Conservation (phyloP, 2,113 vertebrate genomes). For the Bombycilla garrulus region DNA sequence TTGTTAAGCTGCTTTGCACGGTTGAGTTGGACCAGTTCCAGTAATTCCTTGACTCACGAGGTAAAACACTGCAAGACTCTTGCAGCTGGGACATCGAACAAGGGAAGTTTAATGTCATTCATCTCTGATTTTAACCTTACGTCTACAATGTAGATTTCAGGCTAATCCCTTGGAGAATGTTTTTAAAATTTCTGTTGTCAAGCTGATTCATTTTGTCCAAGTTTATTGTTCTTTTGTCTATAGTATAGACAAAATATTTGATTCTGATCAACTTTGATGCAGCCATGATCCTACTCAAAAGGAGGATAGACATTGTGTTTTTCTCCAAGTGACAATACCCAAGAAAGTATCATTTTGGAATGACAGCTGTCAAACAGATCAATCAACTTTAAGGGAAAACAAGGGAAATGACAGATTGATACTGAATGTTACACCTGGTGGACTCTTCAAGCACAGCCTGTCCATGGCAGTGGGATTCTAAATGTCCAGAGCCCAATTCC, state of each 20-base stretch:
- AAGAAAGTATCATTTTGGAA: neutral
- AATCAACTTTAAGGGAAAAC: neutral
- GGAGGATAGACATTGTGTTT: neutral
- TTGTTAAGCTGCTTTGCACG: neutral
- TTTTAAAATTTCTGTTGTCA: neutral
- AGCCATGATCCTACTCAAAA: neutral
- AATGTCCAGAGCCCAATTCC: neutral
- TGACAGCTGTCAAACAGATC: neutral
- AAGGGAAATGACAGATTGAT: neutral
- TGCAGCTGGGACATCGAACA: neutral
- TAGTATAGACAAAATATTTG: neutral
- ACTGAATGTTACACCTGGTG: neutral
- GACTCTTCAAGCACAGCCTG: neutral
- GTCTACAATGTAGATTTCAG: neutral
- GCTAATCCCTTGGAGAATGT: neutral
- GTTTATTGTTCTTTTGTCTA: neutral
- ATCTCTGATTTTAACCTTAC: neutral
- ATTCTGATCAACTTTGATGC: neutral
- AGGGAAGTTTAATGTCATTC: neutral
- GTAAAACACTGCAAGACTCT: neutral
- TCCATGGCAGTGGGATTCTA: fast-evolving
- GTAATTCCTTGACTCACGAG: neutral
- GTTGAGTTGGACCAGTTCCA: neutral
- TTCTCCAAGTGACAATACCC: neutral
- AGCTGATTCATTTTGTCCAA: neutral